These are phyloP conservation scores for Neoitamus cyanurus DNA, from an alignment of 2,888 invertebrate genomes.

Conservation along the genomic window DNA sequence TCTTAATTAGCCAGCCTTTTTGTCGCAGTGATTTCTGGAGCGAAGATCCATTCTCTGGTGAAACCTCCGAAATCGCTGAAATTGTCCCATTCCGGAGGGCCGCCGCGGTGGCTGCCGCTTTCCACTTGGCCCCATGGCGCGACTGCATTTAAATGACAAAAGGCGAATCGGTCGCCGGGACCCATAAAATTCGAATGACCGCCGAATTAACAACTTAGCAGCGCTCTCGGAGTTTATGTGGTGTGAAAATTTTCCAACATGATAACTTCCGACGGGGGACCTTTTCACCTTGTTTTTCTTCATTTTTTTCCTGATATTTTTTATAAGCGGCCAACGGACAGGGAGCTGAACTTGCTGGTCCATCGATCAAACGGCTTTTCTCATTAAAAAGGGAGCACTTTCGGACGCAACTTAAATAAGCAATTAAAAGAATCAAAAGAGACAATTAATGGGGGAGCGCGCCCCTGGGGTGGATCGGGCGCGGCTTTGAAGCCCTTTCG, in stretches of 20 bases:
- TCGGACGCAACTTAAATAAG: constrained; percentile 1
- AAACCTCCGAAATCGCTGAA: background rate
- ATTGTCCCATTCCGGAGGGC: constrained; percentile 3
- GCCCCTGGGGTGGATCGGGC: background rate
- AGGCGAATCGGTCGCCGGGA: background rate
- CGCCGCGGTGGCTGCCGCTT: background rate
- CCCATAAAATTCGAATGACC: constrained; percentile 15
- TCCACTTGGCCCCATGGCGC: background rate
- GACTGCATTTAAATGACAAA: constrained; percentile 27
- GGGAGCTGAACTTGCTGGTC: background rate
- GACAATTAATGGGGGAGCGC: background rate
- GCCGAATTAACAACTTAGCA: constrained; percentile 33
- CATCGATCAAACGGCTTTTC: background rate
- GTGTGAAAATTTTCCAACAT: constrained; percentile 35
- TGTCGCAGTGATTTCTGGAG: constrained; percentile 37
- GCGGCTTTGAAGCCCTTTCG: background rate
- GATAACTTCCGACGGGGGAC: constrained; percentile 24
- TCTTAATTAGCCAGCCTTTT: constrained; percentile 39
- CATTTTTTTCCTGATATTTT: background rate
- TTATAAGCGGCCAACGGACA: background rate
- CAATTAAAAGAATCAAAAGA: background rate
- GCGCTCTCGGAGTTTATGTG: constrained; percentile 27
- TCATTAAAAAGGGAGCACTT: background rate
- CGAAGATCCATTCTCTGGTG: constrained; percentile 27
- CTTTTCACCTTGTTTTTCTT: background rate